phyloP scores from a whole-genome alignment of 2,113 vertebrate species.

The Pachypanchax playfairii region DNA sequence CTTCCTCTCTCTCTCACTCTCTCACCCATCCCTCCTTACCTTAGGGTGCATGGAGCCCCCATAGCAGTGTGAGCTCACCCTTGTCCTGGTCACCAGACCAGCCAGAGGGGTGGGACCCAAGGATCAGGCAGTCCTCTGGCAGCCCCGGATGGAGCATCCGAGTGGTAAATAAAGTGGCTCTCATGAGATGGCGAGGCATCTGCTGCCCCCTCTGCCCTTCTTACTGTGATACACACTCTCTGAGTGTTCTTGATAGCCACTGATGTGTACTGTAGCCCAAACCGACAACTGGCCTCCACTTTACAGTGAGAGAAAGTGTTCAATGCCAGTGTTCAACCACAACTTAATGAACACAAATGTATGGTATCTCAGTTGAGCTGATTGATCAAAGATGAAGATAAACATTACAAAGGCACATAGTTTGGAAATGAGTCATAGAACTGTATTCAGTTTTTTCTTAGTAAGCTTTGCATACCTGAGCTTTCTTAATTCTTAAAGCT shows the following conservation, averaged over 20 bases:
- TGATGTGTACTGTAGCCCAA: conserved; percentile 22
- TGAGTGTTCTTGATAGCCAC: conserved; percentile 50
- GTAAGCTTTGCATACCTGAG: too few relatives aligned
- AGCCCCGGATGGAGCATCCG: conserved; percentile 98
- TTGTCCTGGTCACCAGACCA: conserved; percentile 93
- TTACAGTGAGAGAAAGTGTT: conserved; percentile 13
- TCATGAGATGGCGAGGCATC: conserved; percentile 55
- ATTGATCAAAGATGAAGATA: background rate
- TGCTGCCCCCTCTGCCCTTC: conserved; percentile 49
- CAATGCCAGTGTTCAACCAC: background rate
- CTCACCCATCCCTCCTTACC: conserved; percentile 87
- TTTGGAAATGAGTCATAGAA: background rate
- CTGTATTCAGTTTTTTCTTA: background rate
- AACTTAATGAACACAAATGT: conserved; percentile 7
- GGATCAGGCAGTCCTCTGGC: conserved; percentile 94
- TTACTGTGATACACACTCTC: conserved; percentile 49
- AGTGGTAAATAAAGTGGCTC: conserved; percentile 97
- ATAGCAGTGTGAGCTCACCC: conserved; percentile 96
- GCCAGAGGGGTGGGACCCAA: conserved; percentile 97
- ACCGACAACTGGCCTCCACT: conserved; percentile 16
- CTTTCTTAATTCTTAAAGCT: too few relatives aligned
- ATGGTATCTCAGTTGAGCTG: conserved; percentile 2
- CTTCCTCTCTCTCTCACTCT: conserved; percentile 84
- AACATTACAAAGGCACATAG: background rate
- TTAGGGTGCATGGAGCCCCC: conserved; percentile 98